Percentiles rank a stretch among this genome's conserved stretches.
phyloP scores from a whole-genome alignment of 1,140 invertebrate genomes.

The Bombus difficillimus region DNA sequence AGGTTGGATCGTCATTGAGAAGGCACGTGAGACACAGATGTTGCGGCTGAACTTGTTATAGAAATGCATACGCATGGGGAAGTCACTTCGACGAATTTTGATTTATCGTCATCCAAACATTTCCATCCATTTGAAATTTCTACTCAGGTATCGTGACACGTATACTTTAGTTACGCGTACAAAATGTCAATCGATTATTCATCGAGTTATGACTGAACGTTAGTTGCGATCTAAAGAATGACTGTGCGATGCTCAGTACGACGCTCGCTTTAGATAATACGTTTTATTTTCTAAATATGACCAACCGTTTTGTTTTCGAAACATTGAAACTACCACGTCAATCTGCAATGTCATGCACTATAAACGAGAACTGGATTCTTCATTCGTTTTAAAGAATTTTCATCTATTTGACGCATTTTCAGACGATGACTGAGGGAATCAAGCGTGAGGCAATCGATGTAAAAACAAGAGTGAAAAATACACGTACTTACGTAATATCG shows the following conservation, averaged over 20 bases:
- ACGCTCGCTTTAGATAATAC: not conserved
- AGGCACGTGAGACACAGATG: not conserved
- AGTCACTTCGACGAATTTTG: not conserved
- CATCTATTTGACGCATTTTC: too few relatives aligned
- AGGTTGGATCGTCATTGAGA: not conserved
- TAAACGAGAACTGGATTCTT: not conserved
- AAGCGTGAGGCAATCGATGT: not conserved
- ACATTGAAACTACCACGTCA: not conserved
- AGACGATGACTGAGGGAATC: not conserved
- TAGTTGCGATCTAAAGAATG: not conserved
- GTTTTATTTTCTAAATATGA: not conserved
- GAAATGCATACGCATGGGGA: not conserved
- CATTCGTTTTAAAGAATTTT: not conserved
- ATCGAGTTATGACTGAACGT: not conserved
- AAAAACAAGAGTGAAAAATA: not conserved
- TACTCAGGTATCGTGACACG: not conserved
- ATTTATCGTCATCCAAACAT: not conserved
- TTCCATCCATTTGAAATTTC: not conserved
- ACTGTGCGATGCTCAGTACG: too few relatives aligned
- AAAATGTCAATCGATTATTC: constrained; percentile 18
- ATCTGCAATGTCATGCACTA: not conserved
- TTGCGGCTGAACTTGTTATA: not conserved
- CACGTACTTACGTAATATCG: not conserved
- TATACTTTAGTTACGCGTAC: not conserved
- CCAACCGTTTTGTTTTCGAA: not conserved